Evolutionary conservation across 2,113 vertebrate genomes (phyloP).

Genomic region (Falco punctatus): DNA sequence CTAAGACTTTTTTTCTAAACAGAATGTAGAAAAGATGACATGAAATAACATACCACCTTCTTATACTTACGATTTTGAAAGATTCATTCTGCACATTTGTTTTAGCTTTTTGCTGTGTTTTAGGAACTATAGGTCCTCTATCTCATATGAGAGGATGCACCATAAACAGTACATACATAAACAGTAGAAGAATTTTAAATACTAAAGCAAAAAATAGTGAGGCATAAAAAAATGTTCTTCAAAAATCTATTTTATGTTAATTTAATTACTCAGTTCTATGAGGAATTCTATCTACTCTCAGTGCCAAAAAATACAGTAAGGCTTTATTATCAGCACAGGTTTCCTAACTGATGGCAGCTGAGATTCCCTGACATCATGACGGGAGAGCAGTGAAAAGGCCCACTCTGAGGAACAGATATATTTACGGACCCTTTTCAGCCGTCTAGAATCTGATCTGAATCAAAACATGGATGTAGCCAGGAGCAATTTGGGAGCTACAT

Average conservation of each 20-base stretch:
- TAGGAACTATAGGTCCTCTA: not conserved
- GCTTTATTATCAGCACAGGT: not conserved
- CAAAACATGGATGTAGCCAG: conserved; percentile 39
- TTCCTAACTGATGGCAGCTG: not conserved
- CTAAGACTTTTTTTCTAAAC: not conserved
- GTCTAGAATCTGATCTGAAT: conserved; percentile 35
- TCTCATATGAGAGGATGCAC: not conserved
- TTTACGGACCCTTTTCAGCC: conserved; percentile 28
- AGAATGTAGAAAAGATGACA: not conserved
- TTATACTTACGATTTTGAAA: not conserved
- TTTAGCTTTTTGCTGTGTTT: not conserved
- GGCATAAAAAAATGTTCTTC: not conserved
- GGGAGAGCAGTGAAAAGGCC: not conserved
- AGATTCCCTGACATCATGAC: not conserved
- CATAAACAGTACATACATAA: not conserved
- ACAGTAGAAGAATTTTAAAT: not conserved
- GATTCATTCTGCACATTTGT: not conserved
- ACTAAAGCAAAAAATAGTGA: accelerated
- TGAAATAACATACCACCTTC: not conserved
- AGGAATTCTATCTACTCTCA: not conserved
- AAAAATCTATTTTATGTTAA: not conserved
- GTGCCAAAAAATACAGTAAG: not conserved
- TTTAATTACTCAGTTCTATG: not conserved
- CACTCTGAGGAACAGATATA: not conserved
- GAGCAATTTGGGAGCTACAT: conserved; percentile 1